Conservation (phyloP, 2,888 invertebrate genomes). For the Chloromyia formosa region DNA sequence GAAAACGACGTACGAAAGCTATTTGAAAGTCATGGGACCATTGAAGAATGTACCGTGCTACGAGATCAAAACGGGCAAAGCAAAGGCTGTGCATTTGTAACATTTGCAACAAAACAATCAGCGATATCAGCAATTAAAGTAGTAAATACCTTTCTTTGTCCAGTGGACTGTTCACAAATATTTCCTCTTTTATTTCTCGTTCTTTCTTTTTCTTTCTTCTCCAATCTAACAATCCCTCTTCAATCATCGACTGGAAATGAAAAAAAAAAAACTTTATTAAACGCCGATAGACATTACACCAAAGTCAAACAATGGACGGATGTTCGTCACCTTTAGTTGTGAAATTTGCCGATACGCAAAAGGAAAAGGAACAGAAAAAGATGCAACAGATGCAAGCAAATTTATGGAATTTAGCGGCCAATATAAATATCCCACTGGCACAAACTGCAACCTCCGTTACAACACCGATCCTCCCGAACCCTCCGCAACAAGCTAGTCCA, state of each 20-base stretch:
- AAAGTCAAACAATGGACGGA: constrained; percentile 99
- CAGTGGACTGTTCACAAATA: not conserved
- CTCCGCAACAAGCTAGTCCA: constrained; percentile 63
- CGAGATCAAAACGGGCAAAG: constrained; percentile 95
- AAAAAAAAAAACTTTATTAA: too few species aligned
- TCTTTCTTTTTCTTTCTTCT: constrained; percentile 12
- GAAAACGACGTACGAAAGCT: constrained; percentile 94
- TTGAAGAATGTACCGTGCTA: constrained; percentile 98
- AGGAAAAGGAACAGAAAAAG: constrained; percentile 97
- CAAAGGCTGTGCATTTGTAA: constrained; percentile 99
- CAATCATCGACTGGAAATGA: not conserved
- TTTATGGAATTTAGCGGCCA: constrained; percentile 84
- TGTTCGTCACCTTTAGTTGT: constrained; percentile 98
- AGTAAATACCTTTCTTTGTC: constrained; percentile 49
- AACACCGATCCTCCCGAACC: constrained; percentile 64
- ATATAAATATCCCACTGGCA: constrained; percentile 65
- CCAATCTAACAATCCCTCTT: not conserved
- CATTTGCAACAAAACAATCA: constrained; percentile 96
- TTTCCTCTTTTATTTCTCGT: constrained; percentile 10
- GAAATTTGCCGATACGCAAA: constrained; percentile 99
- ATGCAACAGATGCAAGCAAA: constrained; percentile 93
- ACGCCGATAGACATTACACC: constrained; percentile 78
- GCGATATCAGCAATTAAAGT: constrained; percentile 97
- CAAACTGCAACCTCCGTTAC: constrained; percentile 66
- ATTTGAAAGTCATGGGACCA: constrained; percentile 92